Base-by-base conservation (phyloP, 2,888 invertebrate species). In the Hyposoter dolosus region DNA sequence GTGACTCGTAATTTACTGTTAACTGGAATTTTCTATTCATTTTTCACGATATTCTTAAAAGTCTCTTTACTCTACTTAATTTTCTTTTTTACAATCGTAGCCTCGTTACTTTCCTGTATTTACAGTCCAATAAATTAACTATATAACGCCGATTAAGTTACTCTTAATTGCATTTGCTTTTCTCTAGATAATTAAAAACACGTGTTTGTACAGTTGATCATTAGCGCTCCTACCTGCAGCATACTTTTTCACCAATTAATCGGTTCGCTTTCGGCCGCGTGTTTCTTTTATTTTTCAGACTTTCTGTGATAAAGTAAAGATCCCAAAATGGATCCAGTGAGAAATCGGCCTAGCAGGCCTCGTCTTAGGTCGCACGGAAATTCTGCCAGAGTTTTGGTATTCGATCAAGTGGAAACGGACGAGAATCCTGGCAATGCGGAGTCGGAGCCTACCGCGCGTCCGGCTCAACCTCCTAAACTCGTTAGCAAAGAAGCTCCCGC, bases 381-480 rank as follows among this genome's bases (percentile, higher is more conserved):
- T 94, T 97, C 97, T 87, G 97, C 97, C 79, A 95, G 97, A 93
- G 97, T 97, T 89, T 95, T 97, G 90, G 95, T 97, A 90, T 97
- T 97, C 93, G 97, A 97, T 94, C 97, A 97, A 94, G 95, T 96
- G 76, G 96, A 96, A 92, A 95, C 95, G 83, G 96, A 96, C 90
- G 93, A 94, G 87, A 90, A 91, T 86, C 91, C 43, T n/a, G 74
- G 50, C 15, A 91, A 89, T 56, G 83, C 83, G 43, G 93, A 93
- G 50, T 40, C 87, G 23, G 91, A 92, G 50, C 19, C 74, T 17
- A 47, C 85, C 7, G 87, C 89, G 19, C 91, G 90, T 45, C 89
- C 87, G 75, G 87, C 90, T 3, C 68, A 88, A 45, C 86, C 90
- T 17, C 82, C 90, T 9, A 93, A 92, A 87, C 77, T 90, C 0